These are phyloP conservation scores for Myotis pilosus DNA, from an alignment of 2,797 vertebrate genomes.

Conservation along the genomic window DNA sequence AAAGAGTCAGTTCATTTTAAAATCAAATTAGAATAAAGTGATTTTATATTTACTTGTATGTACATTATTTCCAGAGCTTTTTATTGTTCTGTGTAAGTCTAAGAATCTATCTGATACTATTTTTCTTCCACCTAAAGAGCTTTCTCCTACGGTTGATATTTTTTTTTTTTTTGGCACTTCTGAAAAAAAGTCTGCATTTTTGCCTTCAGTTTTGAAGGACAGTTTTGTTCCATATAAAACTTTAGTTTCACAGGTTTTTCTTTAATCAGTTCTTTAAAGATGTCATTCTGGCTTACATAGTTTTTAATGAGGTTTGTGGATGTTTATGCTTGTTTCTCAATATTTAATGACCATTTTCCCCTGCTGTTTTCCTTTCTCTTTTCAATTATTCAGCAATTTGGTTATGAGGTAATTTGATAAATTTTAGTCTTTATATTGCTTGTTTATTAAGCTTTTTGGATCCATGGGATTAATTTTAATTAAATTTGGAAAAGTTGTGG, in stretches of 20 bases:
- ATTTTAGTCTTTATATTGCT: background rate
- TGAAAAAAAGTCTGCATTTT: background rate
- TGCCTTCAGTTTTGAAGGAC: background rate
- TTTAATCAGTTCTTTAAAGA: background rate
- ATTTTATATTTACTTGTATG: background rate
- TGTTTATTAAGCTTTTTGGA: background rate
- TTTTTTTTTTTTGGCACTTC: background rate
- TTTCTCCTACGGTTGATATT: background rate
- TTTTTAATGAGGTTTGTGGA: background rate
- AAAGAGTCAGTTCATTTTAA: background rate
- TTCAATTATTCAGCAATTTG: background rate
- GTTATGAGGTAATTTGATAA: background rate
- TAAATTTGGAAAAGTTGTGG: background rate
- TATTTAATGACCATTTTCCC: background rate
- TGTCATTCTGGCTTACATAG: background rate
- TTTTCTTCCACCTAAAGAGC: background rate
- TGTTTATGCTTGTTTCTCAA: background rate
- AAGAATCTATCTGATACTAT: background rate
- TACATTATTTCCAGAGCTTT: conserved; percentile 9
- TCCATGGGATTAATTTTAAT: background rate
- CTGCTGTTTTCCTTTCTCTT: background rate
- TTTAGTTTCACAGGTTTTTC: background rate
- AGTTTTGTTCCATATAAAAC: background rate
- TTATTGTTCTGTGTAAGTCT: background rate
- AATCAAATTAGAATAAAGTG: background rate